These are phyloP conservation scores for Hetaerina titia DNA, from an alignment of 2,888 invertebrate genomes.

Conservation along the genomic window DNA sequence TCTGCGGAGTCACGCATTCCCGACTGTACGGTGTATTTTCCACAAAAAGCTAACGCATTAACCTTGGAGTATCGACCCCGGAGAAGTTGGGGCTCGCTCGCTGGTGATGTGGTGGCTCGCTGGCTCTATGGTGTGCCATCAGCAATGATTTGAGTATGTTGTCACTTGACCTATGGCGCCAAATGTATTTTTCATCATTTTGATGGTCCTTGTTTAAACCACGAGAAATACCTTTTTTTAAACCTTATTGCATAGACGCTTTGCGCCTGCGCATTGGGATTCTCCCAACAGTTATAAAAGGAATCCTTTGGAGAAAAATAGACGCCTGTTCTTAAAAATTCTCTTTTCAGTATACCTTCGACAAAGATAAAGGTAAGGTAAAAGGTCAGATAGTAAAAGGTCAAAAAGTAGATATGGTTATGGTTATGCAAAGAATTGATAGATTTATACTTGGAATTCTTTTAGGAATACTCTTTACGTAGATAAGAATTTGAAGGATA, in stretches of 20 bases:
- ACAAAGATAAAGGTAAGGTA: background rate
- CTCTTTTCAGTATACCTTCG: background rate
- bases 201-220: background rate
- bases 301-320: background rate
- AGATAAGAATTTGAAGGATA: too few species aligned
- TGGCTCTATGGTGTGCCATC: background rate
- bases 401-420: too few species aligned
- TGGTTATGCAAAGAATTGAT: too few species aligned
- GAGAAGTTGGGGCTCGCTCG: background rate
- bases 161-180: background rate
- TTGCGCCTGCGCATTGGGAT: slow-evolving; percentile 17
- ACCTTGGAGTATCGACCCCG: background rate
- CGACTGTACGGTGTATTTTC: background rate
- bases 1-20: background rate
- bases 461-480: too few species aligned
- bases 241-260: background rate
- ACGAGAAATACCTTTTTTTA: background rate
- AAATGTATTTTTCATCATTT: background rate
- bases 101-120: background rate
- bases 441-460: too few species aligned
- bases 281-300: background rate
- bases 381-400: background rate
- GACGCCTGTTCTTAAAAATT: background rate
- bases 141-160: background rate
- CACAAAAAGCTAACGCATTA: background rate